Evolutionary conservation across 92 coral and sea anemone species (phyloP).

Genomic region (Desmophyllum pertusum): DNA sequence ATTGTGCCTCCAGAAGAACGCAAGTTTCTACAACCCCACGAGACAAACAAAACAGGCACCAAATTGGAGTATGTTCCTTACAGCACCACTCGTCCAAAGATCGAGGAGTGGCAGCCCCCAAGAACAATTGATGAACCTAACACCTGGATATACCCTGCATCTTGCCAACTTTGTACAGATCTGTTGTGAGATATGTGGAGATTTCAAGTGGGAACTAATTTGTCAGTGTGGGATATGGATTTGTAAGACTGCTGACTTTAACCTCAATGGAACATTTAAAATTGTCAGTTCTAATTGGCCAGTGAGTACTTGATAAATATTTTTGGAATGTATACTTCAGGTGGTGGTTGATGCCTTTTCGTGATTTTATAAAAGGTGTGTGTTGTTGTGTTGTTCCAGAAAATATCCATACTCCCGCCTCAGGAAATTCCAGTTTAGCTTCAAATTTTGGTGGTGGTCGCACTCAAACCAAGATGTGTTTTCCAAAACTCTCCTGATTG

Average conservation of each 20-base stretch:
- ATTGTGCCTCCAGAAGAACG: conserved; percentile 81
- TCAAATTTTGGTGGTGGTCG: too few species aligned
- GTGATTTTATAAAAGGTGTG: background rate
- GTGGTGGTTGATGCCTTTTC: background rate
- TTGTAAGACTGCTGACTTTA: background rate
- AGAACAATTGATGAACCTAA: conserved; percentile 36
- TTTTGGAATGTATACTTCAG: background rate
- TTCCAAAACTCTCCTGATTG: too few species aligned
- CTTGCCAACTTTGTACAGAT: background rate
- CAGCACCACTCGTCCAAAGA: conserved; percentile 96
- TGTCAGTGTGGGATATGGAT: background rate
- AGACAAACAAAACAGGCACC: conserved; percentile 80
- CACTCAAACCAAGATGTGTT: too few species aligned
- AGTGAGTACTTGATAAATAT: background rate
- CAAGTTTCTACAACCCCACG: conserved; percentile 81
- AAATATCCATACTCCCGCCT: too few species aligned
- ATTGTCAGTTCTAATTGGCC: conserved; percentile 6
- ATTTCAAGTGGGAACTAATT: background rate
- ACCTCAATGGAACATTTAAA: conserved; percentile 4
- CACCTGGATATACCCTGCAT: background rate
- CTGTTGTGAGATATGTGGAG: background rate
- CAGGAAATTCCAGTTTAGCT: too few species aligned
- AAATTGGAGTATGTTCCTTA: conserved; percentile 92
- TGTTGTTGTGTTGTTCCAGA: too few species aligned
- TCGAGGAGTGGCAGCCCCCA: conserved; percentile 95